phyloP scores from a whole-genome alignment of 2,888 invertebrate species.

The Parthenolecanium corni region DNA sequence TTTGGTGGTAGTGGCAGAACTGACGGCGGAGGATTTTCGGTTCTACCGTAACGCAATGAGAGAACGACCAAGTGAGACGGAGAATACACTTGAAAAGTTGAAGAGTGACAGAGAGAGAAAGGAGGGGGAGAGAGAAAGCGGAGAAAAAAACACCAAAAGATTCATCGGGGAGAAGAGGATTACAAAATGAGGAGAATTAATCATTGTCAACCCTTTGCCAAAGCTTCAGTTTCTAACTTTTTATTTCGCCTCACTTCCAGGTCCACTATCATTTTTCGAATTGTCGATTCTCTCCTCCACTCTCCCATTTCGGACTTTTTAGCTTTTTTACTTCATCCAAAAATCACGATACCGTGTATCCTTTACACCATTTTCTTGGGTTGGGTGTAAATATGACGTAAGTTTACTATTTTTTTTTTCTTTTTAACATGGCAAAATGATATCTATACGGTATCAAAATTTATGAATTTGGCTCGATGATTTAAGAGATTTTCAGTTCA shows the following conservation, averaged over 20 bases:
- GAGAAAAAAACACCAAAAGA: not conserved
- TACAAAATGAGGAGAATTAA: slow-evolving; percentile 27
- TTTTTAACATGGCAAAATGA: not conserved
- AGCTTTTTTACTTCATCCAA: not conserved
- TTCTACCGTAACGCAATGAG: slow-evolving; percentile 13
- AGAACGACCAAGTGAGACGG: not conserved
- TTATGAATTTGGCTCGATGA: slow-evolving; percentile 23
- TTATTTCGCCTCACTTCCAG: not conserved
- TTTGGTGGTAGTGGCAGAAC: slow-evolving; percentile 27
- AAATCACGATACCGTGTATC: too few species aligned
- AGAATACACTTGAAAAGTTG: too few species aligned
- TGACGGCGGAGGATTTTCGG: slow-evolving; percentile 24
- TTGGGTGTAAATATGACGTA: slow-evolving; percentile 8
- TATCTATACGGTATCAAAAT: slow-evolving; percentile 23
- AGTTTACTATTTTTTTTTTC: not conserved
- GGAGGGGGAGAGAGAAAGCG: not conserved
- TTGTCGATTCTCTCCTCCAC: slow-evolving; percentile 1
- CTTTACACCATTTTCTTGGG: too few species aligned
- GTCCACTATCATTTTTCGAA: slow-evolving; percentile 16
- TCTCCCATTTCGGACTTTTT: not conserved
- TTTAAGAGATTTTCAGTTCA: slow-evolving; percentile 13
- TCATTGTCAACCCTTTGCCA: slow-evolving; percentile 28
- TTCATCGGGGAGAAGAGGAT: slow-evolving; percentile 16
- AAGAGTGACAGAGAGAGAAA: not conserved
- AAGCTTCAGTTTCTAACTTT: slow-evolving; percentile 22